phyloP scores from a whole-genome alignment of 1,140 invertebrate species.

The Liolophura sinensis region DNA sequence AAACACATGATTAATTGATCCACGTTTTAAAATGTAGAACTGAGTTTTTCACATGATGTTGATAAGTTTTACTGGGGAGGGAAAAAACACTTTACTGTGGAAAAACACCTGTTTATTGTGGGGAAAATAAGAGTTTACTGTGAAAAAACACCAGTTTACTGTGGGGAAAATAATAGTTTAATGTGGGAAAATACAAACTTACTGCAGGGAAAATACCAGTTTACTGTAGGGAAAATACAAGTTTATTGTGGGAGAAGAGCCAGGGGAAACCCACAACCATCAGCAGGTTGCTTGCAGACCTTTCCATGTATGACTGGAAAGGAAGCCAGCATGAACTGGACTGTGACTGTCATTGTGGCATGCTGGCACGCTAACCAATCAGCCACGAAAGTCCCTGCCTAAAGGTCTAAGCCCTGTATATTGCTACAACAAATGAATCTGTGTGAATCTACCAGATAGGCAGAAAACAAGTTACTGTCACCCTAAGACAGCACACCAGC shows the following conservation, averaged over 20 bases:
- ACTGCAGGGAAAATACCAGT: no score
- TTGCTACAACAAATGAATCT: slow-evolving; percentile 1
- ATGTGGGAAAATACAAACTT: no score
- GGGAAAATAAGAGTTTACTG: neutral
- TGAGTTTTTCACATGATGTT: neutral
- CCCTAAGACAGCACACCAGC: neutral
- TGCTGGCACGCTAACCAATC: neutral
- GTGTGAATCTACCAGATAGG: neutral
- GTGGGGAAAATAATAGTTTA: no score
- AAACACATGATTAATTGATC: slow-evolving; percentile 22
- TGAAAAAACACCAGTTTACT: no score
- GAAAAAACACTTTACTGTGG: neutral
- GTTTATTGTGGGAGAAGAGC: no score
- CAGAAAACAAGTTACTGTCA: neutral
- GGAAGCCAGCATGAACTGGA: no score
- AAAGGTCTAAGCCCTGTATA: neutral
- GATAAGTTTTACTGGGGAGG: no score
- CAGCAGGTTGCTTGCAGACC: no score
- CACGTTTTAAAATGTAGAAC: slow-evolving; percentile 29
- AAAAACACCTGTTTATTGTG: neutral
- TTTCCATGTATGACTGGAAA: no score
- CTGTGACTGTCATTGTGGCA: no score
- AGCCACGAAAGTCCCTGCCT: slow-evolving; percentile 21
- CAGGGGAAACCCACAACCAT: no score
- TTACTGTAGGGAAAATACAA: no score